Base-by-base conservation (phyloP, 2,888 invertebrate species). In the Rutpela maculata region DNA sequence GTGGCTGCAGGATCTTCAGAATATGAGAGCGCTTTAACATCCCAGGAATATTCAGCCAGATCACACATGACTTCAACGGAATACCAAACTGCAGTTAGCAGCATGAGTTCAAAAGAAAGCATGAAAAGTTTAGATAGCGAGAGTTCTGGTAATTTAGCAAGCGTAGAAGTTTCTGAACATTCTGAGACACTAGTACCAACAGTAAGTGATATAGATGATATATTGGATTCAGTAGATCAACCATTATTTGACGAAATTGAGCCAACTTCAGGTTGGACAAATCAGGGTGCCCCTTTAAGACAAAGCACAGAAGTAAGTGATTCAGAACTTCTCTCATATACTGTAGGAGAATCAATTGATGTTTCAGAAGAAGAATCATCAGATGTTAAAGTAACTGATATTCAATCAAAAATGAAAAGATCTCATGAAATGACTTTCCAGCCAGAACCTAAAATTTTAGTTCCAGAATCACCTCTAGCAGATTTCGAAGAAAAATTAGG, bases 111-210 rank as follows among this genome's bases (percentile, higher is more conserved):
- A 0, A 93, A 95, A 84, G 97, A 96, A 87, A 97, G 97, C 80
- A 96, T 97, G 94, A 96, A 95, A 87, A 97, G 97, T 77, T 91
- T 97, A 60, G 96, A 97, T 86, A 97, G 97, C 1, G 95, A 97
- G 89, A 96, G 95, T 81, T 97, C 97, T 0, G 97, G 96, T 18
- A 95, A 97, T 88, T 91, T 97, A 75, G 97, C 95, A 0, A 97
- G 97, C 86, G 93, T 97, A 80, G 97, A 97, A 90, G 94, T 97
- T 55, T 98, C 98, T 43, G 98, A 98, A 89, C 92, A 95, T 31
- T 98, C 98, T 0, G 98, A 98, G 90, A 99, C 98, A 1, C 90
- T 99, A 10, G 95, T 99, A 11, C 97, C 98, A 15, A 98, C 98
- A 1, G 95, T 95, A 10, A 94, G 95, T 86, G 97, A 97, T 88